Evolutionary conservation across 2,888 invertebrate species (phyloP), one percentile per base, ranked within the genome.

Genomic region (Notodonta ziczac): DNA sequence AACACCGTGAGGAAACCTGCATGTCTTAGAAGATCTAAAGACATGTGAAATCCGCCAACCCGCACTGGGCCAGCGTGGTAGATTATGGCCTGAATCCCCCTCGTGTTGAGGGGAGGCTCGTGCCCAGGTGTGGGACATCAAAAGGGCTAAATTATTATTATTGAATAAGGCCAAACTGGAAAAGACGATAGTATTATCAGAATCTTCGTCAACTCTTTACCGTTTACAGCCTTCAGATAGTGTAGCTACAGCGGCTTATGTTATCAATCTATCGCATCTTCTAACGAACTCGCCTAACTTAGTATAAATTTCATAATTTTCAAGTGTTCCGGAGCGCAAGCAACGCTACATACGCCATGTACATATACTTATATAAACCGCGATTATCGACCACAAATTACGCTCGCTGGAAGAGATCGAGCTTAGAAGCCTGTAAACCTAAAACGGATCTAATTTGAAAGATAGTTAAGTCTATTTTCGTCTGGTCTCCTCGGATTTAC

Each of bases 341-440:
- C 69, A 76, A 76, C 76, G 73, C 24, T 24, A 24, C 75, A 76
- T 68, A 74, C 67, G 66, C 64, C 78, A 85, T 88, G 85, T 82
- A 74, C 84, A 87, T 88, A 83, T 82, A 74, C 84, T 87, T 88
- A 83, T 82, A 86, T 85, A 84, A 78, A 77, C 76, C 75, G 68
- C 79, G 73, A 83, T 84, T 84, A 87, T 81, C 80, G 74, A 74
- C 66, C 73, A 73, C 77, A 84, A 82, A 83, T 83, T 81, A 78
- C 66, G 65, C 72, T 75, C 67, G 73, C 68, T 64, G 72, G 67
- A 72, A 66, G 64, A 62, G 63, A 67, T 65, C 57, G 57, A 6
- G 16, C 51, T 48, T 8, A 65, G 61, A 56, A 61, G 61, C 62
- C 64, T 58, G 56, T 56, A 73, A 67, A 62, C 61, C 51, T 35